phyloP scores from a whole-genome alignment of 2,113 vertebrate species.

The Pontoporia blainvillei region DNA sequence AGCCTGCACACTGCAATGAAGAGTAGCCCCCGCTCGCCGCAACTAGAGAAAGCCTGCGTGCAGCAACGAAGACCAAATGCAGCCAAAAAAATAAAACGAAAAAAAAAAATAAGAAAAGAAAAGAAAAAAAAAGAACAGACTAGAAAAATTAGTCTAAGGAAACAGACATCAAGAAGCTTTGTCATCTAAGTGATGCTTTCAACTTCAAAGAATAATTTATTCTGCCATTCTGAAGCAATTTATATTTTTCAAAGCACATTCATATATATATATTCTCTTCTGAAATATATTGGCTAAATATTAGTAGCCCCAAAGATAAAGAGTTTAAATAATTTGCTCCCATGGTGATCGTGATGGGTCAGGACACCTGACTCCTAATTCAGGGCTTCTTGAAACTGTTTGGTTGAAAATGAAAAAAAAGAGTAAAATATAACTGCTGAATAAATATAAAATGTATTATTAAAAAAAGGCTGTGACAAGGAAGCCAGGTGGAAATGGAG shows the following conservation, averaged over 20 bases:
- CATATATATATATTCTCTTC: neutral
- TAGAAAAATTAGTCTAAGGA: neutral
- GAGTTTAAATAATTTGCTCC: neutral
- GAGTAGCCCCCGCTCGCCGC: fast-evolving
- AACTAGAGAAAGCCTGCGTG: no score
- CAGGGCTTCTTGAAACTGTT: neutral
- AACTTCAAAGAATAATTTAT: neutral
- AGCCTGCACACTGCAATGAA: no score
- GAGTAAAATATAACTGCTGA: neutral
- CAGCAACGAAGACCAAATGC: no score
- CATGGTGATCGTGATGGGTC: neutral
- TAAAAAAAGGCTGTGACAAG: neutral
- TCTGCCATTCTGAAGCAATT: neutral
- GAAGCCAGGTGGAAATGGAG: neutral
- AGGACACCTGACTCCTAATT: neutral
- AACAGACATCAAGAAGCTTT: neutral
- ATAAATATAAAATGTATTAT: neutral
- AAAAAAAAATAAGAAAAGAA: no score
- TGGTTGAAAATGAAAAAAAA: neutral
- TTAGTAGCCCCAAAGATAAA: neutral
- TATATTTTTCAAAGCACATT: neutral
- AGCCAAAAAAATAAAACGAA: no score
- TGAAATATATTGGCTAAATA: neutral
- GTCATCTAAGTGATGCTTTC: neutral
- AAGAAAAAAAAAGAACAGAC: neutral